Evolutionary conservation across 2,113 vertebrate genomes (phyloP), one percentile per base, ranked within the genome.

Genomic region (Lophius piscatorius): DNA sequence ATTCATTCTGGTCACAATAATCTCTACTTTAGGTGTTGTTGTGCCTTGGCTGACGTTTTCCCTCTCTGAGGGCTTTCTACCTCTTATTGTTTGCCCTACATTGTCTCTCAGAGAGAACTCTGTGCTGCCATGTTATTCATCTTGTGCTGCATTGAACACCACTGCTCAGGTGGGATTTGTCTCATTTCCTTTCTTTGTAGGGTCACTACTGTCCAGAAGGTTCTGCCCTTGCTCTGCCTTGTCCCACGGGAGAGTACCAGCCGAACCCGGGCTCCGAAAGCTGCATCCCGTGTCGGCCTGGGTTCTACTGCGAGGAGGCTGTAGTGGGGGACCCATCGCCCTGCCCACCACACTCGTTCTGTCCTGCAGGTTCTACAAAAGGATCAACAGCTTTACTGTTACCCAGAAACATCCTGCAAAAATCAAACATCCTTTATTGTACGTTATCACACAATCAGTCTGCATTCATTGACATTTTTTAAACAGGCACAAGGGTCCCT

Each of bases 341-440:
- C 21, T 98, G 95, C 61, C 95, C 96, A 0, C 82, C 93, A 1
- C 89, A 97, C 13, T 85, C 90, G 6, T 98, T 94, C 84, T 97
- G 96, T 24, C 94, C 93, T 59, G 60, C 91, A 70, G 95, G 96
- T 98, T 89, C 2, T 45, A 5, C 47, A 24, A 51, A 47, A 22
- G 1, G 3, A n/a, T n/a, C n/a, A n/a, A n/a, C n/a, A n/a, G n/a
- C n/a, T n/a, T n/a, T n/a, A n/a, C n/a, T n/a, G n/a, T n/a, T n/a
- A n/a, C n/a, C n/a, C n/a, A n/a, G n/a, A n/a, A n/a, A n/a, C n/a
- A n/a, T n/a, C 29, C 8, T 31, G 29, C 7, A 31, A 31, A 31
- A 31, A 31, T 10, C 4, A n/a, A n/a, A n/a, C n/a, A n/a, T n/a
- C n/a, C n/a, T n/a, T n/a, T n/a, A n/a, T n/a, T n/a, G n/a, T n/a